Base-by-base conservation (phyloP, 1,140 invertebrate genomes). In the Drosophila serrata region DNA sequence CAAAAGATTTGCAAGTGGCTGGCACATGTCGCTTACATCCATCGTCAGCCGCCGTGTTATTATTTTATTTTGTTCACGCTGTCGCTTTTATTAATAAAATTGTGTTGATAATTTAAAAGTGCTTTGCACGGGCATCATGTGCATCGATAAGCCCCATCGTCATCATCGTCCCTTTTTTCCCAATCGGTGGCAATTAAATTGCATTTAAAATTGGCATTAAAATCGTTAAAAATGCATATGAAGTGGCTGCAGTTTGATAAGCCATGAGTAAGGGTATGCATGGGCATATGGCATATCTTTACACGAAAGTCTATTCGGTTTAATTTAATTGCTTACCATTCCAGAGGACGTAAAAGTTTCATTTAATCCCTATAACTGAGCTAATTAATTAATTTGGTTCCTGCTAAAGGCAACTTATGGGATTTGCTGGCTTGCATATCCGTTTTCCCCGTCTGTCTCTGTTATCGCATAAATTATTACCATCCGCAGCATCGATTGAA, bases 31-130 rank as follows among this genome's bases (percentile, higher is more conserved):
- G 51, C 55, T 29, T 63, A 22, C 46, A 39, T 46, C 45, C 45
- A 46, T 27, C 72, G 57, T 31, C 11, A 12, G 48, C 13, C 33
- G 48, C 13, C 33, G 19, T 37, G 19, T 42, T 59, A 42, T 65
- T 58, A 58, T 55, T 62, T 55, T 51, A 42, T 45, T 22, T 31
- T 17, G 45, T 27, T 43, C 46, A 8, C 37, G 46, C 65, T 64
- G 33, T 59, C 35, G 27, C 65, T 70, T 69, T 75, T 74, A 84
- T 84, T 80, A 87, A 88, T 88, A 72, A 59, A 72, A 70, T 84
- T 67, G 64, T 64, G 84, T 73, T 90, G 85, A 90, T 88, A 84
- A 90, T 90, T 85, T 81, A 84, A 88, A 88, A 90, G 77, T 79
- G 77, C 85, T 90, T 90, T 85, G 81, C 78, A 90, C 74, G 78